Conservation (phyloP, 2,797 vertebrate species). For the Zalophus californianus region DNA sequence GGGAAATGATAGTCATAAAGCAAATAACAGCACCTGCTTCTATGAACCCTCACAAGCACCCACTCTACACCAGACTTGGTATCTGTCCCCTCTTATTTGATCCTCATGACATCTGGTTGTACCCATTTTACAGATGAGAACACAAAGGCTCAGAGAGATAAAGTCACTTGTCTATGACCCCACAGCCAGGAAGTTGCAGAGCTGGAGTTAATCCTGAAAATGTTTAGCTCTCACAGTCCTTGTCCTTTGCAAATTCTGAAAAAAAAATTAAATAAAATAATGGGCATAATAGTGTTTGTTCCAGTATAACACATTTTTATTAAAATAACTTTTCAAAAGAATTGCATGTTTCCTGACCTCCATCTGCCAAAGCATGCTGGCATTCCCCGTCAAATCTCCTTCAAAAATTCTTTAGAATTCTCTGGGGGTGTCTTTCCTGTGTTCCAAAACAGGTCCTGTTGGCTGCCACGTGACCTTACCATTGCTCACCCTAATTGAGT, state of each 20-base stretch:
- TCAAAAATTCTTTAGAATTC: background rate
- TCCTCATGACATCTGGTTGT: background rate
- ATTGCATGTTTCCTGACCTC: background rate
- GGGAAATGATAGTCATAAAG: background rate
- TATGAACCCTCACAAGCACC: background rate
- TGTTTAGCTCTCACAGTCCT: slow-evolving; percentile 2
- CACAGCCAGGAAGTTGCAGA: background rate
- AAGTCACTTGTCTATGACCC: background rate
- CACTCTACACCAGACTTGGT: background rate
- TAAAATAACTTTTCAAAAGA: slow-evolving; percentile 45
- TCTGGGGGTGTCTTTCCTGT: background rate
- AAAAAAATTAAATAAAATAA: background rate
- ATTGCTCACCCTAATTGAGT: background rate
- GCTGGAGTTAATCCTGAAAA: background rate
- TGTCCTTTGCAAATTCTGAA: background rate
- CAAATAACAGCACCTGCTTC: background rate
- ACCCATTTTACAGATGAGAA: background rate
- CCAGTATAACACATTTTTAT: background rate
- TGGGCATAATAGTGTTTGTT: background rate
- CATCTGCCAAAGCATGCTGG: background rate
- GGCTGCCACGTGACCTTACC: background rate
- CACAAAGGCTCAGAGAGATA: background rate
- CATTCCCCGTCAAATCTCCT: background rate
- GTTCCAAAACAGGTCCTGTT: background rate
- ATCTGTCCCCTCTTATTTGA: background rate